Evolutionary conservation across 2,113 vertebrate species (phyloP).

Genomic region (Entomyzon cyanotis): DNA sequence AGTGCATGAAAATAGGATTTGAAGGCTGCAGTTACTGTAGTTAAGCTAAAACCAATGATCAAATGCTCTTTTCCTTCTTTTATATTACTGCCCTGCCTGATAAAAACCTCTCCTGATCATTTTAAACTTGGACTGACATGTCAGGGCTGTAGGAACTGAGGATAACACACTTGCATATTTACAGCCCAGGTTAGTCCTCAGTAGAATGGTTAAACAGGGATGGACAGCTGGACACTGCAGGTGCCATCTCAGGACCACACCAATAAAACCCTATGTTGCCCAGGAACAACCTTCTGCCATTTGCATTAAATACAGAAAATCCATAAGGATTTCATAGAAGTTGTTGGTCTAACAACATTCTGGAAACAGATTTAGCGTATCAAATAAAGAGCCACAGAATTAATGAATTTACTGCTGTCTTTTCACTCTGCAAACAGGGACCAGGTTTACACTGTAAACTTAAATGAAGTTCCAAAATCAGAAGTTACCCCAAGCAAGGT

Average conservation of each 20-base stretch:
- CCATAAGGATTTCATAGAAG: background rate
- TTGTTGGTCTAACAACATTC: background rate
- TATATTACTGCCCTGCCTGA: slow-evolving; percentile 29
- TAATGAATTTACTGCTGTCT: slow-evolving; percentile 7
- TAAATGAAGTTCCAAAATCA: slow-evolving; percentile 91
- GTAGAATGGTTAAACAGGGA: background rate
- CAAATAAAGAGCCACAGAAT: background rate
- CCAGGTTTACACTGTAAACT: slow-evolving; percentile 97
- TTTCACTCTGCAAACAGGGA: slow-evolving; percentile 81
- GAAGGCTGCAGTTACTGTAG: slow-evolving; percentile 61
- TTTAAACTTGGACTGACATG: slow-evolving; percentile 54
- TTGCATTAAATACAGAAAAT: slow-evolving; percentile 40
- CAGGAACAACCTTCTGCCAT: background rate
- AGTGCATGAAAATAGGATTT: slow-evolving; percentile 58
- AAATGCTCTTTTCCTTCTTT: slow-evolving; percentile 38
- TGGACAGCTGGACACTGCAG: background rate
- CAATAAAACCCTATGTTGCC: background rate
- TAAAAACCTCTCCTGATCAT: slow-evolving; percentile 35
- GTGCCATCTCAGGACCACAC: background rate
- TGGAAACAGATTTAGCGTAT: slow-evolving; percentile 46
- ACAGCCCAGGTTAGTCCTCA: background rate
- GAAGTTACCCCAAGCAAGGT: slow-evolving; percentile 95
- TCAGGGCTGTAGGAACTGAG: slow-evolving; percentile 32
- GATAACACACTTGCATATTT: slow-evolving; percentile 23
- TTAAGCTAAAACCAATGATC: slow-evolving; percentile 57